These are phyloP conservation scores for Gymnopithys bicolor DNA, from an alignment of 2,797 vertebrate species.

Conservation along the genomic window DNA sequence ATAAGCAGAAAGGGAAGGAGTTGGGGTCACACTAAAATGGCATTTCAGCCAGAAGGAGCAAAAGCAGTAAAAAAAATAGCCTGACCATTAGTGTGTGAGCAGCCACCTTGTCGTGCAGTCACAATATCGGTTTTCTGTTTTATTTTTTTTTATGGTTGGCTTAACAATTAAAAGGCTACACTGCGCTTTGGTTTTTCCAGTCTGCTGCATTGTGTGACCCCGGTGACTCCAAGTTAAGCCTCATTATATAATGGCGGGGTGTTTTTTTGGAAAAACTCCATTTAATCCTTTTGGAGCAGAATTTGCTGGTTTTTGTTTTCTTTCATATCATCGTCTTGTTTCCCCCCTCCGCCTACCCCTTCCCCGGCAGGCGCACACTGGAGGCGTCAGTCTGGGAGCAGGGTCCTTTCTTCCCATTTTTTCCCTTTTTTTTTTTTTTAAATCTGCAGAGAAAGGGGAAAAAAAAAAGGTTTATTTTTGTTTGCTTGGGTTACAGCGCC, in stretches of 20 bases:
- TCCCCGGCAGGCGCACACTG: background rate
- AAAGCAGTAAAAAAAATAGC: background rate
- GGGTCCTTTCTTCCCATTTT: constrained; percentile 37
- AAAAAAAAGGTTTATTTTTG: constrained; percentile 65
- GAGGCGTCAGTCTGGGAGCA: constrained; percentile 40
- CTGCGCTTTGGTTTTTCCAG: constrained; percentile 46
- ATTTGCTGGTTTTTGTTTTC: constrained; percentile 61
- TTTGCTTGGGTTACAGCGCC: constrained; percentile 54
- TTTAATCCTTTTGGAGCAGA: constrained; percentile 69
- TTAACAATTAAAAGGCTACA: constrained; percentile 36
- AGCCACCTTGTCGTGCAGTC: background rate
- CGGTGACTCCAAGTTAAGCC: constrained; percentile 12
- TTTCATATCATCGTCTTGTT: background rate
- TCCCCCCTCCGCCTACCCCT: background rate
- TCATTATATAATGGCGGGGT: constrained; percentile 23
- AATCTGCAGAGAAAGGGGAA: background rate
- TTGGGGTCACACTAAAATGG: background rate
- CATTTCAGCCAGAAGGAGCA: background rate
- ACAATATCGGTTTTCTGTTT: background rate
- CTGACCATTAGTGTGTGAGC: background rate
- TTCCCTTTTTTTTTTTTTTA: background rate
- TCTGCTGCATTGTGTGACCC: constrained; percentile 37
- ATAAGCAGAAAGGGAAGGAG: background rate
- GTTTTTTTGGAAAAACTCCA: constrained; percentile 65
- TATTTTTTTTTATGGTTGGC: constrained; percentile 1